These are phyloP conservation scores for Brachionus paranguensis DNA, from an alignment of 1,140 invertebrate species.

Conservation along the genomic window DNA sequence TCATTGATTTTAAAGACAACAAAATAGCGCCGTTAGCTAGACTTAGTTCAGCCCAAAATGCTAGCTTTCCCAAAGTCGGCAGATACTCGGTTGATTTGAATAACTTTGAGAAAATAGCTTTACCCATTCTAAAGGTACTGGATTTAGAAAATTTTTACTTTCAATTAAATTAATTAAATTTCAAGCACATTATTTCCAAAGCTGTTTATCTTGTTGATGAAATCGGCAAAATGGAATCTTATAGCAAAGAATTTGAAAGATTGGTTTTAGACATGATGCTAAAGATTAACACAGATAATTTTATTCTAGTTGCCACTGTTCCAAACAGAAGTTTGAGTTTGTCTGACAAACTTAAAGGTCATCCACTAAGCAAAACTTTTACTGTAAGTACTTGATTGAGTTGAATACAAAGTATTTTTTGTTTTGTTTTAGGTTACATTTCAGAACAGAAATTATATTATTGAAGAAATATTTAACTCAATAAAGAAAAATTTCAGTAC, in stretches of 20 bases:
- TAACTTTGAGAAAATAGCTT: slow-evolving; percentile 7
- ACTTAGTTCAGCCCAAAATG: not conserved
- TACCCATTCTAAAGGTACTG: not conserved
- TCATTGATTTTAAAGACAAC: slow-evolving; percentile 13
- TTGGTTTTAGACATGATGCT: not conserved
- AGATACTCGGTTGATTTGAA: slow-evolving; percentile 15
- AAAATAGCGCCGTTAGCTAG: not conserved
- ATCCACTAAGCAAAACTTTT: not conserved
- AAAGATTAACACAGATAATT: slow-evolving; percentile 1
- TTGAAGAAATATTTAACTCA: not conserved
- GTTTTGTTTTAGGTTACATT: not conserved
- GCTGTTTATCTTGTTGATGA: slow-evolving; percentile 9
- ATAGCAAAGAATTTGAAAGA: slow-evolving; percentile 24
- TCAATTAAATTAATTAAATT: not conserved
- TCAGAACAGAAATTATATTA: not conserved
- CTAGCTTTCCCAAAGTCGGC: not conserved
- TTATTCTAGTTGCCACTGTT: slow-evolving; percentile 10
- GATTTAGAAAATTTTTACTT: not conserved
- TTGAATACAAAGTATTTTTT: not conserved
- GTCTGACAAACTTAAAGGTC: slow-evolving; percentile 14
- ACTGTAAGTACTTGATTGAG: not conserved
- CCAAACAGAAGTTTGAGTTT: not conserved
- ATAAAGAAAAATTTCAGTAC: not conserved
- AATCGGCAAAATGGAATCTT: slow-evolving; percentile 35
- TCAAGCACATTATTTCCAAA: not conserved